Percentiles rank a stretch among this genome's conserved stretches.
phyloP scores from a whole-genome alignment of 2,797 vertebrate genomes.

The Platyrinchus mystaceus region DNA sequence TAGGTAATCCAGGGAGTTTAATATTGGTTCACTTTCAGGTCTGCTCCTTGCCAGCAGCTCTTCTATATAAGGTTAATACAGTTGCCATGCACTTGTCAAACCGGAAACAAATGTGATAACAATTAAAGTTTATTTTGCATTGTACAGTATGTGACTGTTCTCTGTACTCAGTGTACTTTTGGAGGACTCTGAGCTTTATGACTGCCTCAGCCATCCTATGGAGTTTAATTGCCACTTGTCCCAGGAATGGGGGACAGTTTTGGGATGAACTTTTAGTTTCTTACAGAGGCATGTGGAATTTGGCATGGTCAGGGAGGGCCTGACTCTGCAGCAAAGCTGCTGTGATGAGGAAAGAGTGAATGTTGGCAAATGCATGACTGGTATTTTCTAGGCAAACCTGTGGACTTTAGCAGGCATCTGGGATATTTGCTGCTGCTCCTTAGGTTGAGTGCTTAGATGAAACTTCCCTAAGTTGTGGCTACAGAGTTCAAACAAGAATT shows the following conservation, averaged over 20 bases:
- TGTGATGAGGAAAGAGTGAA: background rate
- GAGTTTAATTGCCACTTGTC: background rate
- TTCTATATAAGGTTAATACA: slow-evolving; percentile 20
- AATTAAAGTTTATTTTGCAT: slow-evolving; percentile 10
- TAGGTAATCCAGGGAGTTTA: background rate
- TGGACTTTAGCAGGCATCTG: background rate
- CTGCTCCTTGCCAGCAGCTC: background rate
- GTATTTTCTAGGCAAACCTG: slow-evolving; percentile 8
- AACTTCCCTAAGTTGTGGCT: background rate
- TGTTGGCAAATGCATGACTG: background rate
- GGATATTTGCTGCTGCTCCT: background rate
- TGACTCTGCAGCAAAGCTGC: background rate
- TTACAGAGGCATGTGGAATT: background rate
- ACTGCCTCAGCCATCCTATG: background rate
- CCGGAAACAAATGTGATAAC: slow-evolving; percentile 6
- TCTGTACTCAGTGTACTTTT: background rate
- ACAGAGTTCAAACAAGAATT: background rate
- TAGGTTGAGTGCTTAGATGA: background rate
- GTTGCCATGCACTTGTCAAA: slow-evolving; percentile 54
- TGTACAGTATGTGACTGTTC: background rate
- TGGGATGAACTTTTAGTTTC: background rate
- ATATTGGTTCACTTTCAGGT: background rate
- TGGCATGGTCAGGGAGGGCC: background rate
- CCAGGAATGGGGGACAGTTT: background rate
- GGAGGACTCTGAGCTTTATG: background rate